phyloP scores from a whole-genome alignment of 2,113 vertebrate species.

The Ochotona curzoniae region DNA sequence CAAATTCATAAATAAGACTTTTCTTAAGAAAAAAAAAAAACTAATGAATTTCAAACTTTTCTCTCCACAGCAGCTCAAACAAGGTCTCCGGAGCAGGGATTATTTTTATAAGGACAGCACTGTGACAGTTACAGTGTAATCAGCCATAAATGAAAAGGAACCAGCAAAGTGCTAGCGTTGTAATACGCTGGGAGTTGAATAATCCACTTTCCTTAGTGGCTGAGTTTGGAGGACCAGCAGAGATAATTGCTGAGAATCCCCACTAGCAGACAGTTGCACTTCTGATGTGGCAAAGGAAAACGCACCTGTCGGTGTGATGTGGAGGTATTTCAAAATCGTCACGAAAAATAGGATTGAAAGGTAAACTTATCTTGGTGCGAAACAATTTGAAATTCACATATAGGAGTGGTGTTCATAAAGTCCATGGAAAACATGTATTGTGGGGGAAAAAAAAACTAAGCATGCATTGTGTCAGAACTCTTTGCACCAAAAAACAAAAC shows the following conservation, averaged over 20 bases:
- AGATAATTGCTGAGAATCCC: not conserved
- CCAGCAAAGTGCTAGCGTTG: not conserved
- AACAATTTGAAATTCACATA: no score
- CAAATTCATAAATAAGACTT: no score
- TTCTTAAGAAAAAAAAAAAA: not conserved
- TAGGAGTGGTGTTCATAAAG: no score
- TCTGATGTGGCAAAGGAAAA: not conserved
- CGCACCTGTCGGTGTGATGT: not conserved
- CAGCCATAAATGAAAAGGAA: not conserved
- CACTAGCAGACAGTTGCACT: not conserved
- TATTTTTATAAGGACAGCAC: not conserved
- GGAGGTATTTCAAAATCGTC: no score
- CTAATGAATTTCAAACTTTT: conserved; percentile 8
- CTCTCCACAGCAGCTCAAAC: not conserved
- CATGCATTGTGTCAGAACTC: no score
- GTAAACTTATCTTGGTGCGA: no score
- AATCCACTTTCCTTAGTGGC: not conserved
- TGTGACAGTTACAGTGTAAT: no score
- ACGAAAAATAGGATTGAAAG: no score
- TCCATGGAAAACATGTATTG: no score
- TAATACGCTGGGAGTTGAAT: not conserved
- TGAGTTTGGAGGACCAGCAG: not conserved
- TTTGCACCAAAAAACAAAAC: no score
- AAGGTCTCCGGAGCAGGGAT: not conserved
- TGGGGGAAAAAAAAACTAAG: no score